Evolutionary conservation across 1,140 invertebrate species (phyloP).

Genomic region (Formica selysi): DNA sequence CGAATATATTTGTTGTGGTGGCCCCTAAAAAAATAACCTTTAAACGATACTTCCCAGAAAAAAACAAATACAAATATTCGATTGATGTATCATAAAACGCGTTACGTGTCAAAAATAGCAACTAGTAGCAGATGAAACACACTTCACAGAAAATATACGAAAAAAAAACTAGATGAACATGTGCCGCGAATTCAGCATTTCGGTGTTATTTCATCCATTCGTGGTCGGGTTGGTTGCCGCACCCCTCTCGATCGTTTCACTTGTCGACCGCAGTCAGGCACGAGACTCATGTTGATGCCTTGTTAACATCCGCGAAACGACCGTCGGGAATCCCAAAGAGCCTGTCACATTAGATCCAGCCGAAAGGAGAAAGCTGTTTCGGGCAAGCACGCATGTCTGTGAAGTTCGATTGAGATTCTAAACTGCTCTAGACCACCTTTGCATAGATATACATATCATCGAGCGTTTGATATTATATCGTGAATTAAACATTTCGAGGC

Average conservation of each 20-base stretch:
- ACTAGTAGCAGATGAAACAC: neutral
- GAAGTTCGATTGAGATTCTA: constrained; percentile 28
- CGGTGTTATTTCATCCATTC: constrained; percentile 51
- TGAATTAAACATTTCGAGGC: neutral
- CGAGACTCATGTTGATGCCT: constrained; percentile 84
- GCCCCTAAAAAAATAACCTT: neutral
- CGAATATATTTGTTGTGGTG: neutral
- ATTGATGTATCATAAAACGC: neutral
- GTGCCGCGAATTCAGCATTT: constrained; percentile 71
- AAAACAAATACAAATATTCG: neutral
- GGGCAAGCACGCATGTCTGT: constrained; percentile 51
- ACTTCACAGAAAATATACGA: constrained; percentile 23
- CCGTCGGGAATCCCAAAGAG: constrained; percentile 84
- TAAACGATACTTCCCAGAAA: neutral
- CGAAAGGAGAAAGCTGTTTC: constrained; percentile 61
- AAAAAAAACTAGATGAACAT: constrained; percentile 70
- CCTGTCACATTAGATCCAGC: constrained; percentile 79
- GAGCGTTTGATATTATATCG: neutral
- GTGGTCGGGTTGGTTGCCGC: constrained; percentile 64
- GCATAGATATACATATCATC: neutral
- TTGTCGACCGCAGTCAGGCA: constrained; percentile 81
- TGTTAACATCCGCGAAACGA: constrained; percentile 86
- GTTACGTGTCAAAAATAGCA: constrained; percentile 11
- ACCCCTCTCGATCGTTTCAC: constrained; percentile 71
- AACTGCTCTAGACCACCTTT: neutral